Evolutionary conservation across 2,113 vertebrate genomes (phyloP).

Genomic region (Gopherus evgoodei): DNA sequence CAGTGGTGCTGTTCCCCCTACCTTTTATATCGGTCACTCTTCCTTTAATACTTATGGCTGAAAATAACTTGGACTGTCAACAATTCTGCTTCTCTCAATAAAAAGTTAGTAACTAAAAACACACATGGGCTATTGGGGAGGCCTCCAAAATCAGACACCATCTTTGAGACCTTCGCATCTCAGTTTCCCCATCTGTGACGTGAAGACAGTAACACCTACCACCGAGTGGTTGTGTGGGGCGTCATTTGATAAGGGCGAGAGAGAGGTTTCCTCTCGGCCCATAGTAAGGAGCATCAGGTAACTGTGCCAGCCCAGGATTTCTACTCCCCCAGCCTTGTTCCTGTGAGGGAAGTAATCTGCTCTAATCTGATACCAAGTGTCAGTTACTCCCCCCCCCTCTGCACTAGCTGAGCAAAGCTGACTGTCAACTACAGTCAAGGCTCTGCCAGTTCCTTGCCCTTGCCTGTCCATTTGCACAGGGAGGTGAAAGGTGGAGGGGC

Average conservation of each 20-base stretch:
- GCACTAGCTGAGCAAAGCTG: background rate
- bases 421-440: background rate
- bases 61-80: background rate
- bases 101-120: background rate
- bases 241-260: background rate
- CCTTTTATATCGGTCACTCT: background rate
- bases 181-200: background rate
- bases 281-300: background rate
- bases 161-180: background rate
- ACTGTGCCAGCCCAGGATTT: background rate
- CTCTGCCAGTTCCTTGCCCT: background rate
- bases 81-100: accelerated
- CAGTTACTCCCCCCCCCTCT: background rate
- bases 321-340: background rate
- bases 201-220: background rate
- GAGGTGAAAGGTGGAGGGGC: too few relatives aligned
- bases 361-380: background rate
- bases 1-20: background rate
- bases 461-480: background rate
- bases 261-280: background rate
- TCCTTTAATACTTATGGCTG: background rate
- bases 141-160: background rate
- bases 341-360: background rate
- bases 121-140: background rate
- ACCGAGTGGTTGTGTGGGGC: background rate